A percentile compares a stretch with the other conserved stretches of the same genome.
Evolutionary conservation across 2,113 vertebrate genomes (phyloP).

Genomic region (Corydoras maculifer): DNA sequence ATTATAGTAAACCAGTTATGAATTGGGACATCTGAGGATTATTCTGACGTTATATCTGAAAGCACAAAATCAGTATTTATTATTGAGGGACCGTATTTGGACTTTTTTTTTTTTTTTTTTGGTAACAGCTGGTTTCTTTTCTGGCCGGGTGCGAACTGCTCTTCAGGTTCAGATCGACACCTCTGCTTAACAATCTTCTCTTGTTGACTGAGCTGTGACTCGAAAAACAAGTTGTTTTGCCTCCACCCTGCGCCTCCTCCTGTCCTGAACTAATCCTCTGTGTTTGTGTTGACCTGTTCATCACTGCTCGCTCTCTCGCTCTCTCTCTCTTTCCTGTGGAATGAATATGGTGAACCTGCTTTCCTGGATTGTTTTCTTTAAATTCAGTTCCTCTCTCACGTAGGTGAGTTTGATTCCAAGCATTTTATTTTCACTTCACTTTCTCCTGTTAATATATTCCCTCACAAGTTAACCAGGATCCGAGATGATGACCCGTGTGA

Average conservation of each 20-base stretch:
- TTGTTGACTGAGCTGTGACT: constrained; percentile 19
- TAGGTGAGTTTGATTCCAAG: constrained; percentile 13
- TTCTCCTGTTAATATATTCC: not conserved
- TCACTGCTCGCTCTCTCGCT: not conserved
- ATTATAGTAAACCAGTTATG: too few species aligned
- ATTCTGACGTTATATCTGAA: too few species aligned
- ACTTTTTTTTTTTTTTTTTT: too few species aligned
- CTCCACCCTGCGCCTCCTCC: not conserved
- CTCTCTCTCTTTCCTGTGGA: constrained; percentile 6
- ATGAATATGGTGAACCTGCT: constrained; percentile 2
- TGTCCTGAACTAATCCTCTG: not conserved
- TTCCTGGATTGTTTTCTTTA: not conserved
- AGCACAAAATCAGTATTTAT: too few species aligned
- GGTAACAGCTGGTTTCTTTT: not conserved
- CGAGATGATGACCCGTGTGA: not conserved
- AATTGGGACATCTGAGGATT: too few species aligned
- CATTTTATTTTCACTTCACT: not conserved
- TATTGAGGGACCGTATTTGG: too few species aligned
- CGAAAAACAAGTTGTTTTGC: constrained; percentile 30
- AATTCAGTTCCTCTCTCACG: not conserved
- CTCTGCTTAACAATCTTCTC: not conserved
- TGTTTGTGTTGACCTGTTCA: not conserved
- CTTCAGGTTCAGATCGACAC: not conserved
- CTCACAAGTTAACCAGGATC: too few species aligned
- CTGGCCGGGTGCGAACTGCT: not conserved